Percentiles rank a stretch among this genome's conserved stretches.
phyloP scores from a whole-genome alignment of 2,113 vertebrate genomes.

The Nothocercus julius region DNA sequence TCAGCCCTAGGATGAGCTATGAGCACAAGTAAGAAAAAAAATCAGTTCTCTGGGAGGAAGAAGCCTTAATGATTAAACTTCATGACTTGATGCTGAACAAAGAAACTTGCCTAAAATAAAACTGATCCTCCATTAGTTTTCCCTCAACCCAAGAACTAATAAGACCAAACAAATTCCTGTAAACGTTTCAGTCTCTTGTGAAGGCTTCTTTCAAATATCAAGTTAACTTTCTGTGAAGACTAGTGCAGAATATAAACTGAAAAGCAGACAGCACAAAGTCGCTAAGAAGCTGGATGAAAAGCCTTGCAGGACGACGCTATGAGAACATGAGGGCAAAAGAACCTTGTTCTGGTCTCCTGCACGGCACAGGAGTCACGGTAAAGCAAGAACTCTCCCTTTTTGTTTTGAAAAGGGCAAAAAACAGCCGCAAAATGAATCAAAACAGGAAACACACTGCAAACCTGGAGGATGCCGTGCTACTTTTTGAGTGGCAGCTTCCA shows the following conservation, averaged over 20 bases:
- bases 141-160: neutral
- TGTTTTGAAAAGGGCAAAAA: neutral
- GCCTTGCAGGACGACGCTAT: neutral
- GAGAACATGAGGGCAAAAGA: neutral
- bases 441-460: neutral
- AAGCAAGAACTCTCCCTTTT: neutral
- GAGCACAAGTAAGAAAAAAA: neutral
- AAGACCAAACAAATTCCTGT: neutral
- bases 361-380: fast-evolving
- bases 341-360: neutral
- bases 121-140: neutral
- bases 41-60: neutral
- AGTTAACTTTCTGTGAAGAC: neutral
- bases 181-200: neutral
- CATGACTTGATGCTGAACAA: neutral
- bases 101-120: neutral
- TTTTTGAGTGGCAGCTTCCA: neutral
- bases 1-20: neutral
- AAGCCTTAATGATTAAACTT: neutral
- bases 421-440: neutral
- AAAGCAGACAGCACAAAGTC: neutral
- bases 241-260: neutral
- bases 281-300: neutral
- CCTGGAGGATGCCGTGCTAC: neutral
- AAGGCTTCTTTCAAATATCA: neutral